Evolutionary conservation across 2,888 invertebrate genomes (phyloP).

Genomic region (Lithophane semibrunnea): DNA sequence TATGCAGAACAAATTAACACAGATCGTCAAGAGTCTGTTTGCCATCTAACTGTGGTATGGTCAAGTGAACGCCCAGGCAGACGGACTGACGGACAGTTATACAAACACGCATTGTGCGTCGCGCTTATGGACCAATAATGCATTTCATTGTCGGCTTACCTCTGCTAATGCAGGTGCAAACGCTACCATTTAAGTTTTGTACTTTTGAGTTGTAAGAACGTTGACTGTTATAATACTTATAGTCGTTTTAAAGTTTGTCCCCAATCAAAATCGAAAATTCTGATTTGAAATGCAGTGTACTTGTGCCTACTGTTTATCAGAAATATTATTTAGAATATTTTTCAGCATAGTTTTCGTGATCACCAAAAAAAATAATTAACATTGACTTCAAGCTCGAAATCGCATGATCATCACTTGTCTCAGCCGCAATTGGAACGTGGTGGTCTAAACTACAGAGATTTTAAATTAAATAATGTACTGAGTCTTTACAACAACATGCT

Average conservation of each 20-base stretch:
- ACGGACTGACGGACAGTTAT: conserved; percentile 84
- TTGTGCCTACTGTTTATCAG: background rate
- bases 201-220: conserved; percentile 11
- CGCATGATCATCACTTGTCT: background rate
- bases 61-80: conserved; percentile 85
- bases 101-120: conserved; percentile 85
- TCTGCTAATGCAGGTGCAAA: conserved; percentile 82
- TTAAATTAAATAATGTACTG: background rate
- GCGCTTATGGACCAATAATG: conserved; percentile 86
- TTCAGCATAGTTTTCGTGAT: background rate
- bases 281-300: background rate
- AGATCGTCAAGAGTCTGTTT: conserved; percentile 85
- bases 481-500: background rate
- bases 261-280: background rate
- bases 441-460: background rate
- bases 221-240: background rate
- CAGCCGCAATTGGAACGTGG: background rate
- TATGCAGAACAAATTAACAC: conserved; percentile 88
- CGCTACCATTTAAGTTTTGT: conserved; percentile 70
- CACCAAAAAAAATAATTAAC: background rate
- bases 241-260: background rate
- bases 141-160: conserved; percentile 84
- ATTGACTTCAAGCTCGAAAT: background rate
- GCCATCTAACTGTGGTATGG: conserved; percentile 86
- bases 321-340: background rate